Conservation (phyloP, 2,113 vertebrate species). For the Propithecus coquereli region DNA sequence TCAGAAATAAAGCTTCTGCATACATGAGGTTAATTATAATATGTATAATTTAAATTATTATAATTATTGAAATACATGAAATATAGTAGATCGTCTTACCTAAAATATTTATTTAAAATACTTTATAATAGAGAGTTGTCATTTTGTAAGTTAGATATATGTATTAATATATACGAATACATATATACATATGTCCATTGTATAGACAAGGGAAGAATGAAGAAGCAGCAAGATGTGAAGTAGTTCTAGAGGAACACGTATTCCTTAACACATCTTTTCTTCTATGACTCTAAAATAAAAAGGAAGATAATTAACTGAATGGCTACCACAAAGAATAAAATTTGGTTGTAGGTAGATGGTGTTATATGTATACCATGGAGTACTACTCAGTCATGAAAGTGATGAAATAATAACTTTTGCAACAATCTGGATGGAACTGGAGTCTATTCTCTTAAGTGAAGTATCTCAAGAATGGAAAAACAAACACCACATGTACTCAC, state of each 20-base stretch:
- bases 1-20: not conserved
- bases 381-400: too few species aligned
- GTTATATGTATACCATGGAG: too few species aligned
- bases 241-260: not conserved
- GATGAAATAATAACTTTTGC: too few species aligned
- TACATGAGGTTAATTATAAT: not conserved
- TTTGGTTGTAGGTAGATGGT: not conserved
- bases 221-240: not conserved
- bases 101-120: not conserved
- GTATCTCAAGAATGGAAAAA: too few species aligned
- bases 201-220: not conserved
- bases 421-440: too few species aligned
- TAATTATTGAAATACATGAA: not conserved
- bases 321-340: not conserved
- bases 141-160: not conserved
- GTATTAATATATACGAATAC: accelerated
- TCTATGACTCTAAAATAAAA: not conserved
- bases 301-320: not conserved
- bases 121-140: not conserved
- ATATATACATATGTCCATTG: not conserved
- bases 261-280: not conserved
- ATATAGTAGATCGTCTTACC: not conserved
- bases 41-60: not conserved
- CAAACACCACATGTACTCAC: too few species aligned
- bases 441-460: too few species aligned